Evolutionary conservation across 2,113 vertebrate species (phyloP), one percentile per base, ranked within the genome.

Genomic region (Etia nguti): DNA sequence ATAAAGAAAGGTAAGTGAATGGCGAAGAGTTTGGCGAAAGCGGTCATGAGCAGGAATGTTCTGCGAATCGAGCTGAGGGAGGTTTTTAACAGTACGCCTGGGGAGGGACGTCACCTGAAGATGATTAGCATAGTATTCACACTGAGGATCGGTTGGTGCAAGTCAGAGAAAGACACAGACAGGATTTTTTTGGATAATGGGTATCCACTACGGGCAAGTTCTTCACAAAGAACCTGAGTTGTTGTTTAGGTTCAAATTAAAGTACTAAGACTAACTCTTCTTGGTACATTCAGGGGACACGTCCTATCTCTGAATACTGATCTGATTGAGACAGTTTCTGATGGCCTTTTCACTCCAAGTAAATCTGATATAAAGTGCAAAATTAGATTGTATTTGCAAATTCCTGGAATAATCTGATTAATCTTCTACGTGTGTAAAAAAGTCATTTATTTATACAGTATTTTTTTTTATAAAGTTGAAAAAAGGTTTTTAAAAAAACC

Each of bases 381-480:
- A 96, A 96, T 93, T 95, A 95, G 96, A 96, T 96, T 97, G 96
- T 96, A 96, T 96, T 96, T 96, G 96, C 96, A 97, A 96, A 93
- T 96, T 96, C 96, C 96, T 96, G 96, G 95, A 94, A 94, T 92
- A 91, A 90, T 94, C 86, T 91, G 94, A 95, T 95, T 38, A 80
- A 90, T 85, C 80, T 81, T 86, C 88, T 89, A 86, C 7, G 77
- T 88, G 90, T 93, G 92, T 95, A 96, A 95, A 96, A 96, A 96
- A 95, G 84, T 93, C 86, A 87, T 96, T 96, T 93, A 86, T 96
- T 96, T 93, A 93, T 96, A 96, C 92, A 95, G 90, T 95, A 85
- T 88, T 93, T 91, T 75, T 87, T 86, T 88, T 89, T 96, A 95
- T 79, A 96, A 96, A 94, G 89, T 80, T 93, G 91, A 95, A 94